phyloP scores from a whole-genome alignment of 2,797 vertebrate species.

The Psittacula echo region DNA sequence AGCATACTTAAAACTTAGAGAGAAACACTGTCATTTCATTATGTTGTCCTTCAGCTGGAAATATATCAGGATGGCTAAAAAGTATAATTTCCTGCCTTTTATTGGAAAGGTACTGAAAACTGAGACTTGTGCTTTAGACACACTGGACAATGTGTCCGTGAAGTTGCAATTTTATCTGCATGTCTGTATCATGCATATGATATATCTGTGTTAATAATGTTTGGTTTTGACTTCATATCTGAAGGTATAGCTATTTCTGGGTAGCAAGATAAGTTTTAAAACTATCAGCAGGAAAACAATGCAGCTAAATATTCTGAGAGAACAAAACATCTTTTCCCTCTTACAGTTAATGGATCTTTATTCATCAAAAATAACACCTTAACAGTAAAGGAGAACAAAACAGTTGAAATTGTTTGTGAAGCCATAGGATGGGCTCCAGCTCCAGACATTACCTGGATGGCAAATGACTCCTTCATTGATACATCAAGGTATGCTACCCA shows the following conservation, averaged over 20 bases:
- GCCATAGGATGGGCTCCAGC: slow-evolving; percentile 84
- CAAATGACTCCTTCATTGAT: slow-evolving; percentile 73
- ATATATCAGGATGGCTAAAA: neutral
- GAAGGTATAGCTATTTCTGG: slow-evolving; percentile 9
- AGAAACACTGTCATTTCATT: neutral
- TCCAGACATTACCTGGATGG: slow-evolving; percentile 83
- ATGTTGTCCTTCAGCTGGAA: neutral
- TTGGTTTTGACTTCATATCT: neutral
- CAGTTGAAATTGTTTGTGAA: slow-evolving; percentile 80
- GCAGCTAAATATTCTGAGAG: slow-evolving; percentile 28
- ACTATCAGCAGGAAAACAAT: neutral
- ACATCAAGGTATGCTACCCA: slow-evolving; percentile 73
- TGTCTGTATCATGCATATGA: neutral
- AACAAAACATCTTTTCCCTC: slow-evolving; percentile 69
- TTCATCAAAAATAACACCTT: slow-evolving; percentile 70
- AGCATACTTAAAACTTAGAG: neutral
- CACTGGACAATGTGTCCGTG: neutral
- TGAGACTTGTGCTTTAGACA: neutral
- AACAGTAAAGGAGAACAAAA: slow-evolving; percentile 74
- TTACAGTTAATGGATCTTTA: slow-evolving; percentile 85
- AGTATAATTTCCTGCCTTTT: neutral
- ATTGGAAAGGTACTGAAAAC: neutral
- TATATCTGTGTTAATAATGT: neutral
- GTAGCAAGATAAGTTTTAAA: neutral
- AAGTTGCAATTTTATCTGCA: neutral